These are phyloP conservation scores for Adelphocoris suturalis DNA, from an alignment of 2,888 invertebrate species.

Conservation along the genomic window DNA sequence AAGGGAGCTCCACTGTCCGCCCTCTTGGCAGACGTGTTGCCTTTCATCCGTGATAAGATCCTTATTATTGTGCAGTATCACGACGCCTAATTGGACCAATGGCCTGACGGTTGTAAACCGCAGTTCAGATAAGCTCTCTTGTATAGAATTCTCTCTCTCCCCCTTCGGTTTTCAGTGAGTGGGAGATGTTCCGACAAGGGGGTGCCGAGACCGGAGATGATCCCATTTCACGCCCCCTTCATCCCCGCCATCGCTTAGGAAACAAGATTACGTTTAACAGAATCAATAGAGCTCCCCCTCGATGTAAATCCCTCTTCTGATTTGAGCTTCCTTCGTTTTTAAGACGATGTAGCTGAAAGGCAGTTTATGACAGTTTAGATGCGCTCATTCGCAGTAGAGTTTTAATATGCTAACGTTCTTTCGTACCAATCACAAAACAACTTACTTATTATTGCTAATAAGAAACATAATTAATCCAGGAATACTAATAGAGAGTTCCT, in stretches of 20 bases:
- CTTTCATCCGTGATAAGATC: background rate
- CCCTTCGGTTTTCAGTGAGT: background rate
- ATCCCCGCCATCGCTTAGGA: background rate
- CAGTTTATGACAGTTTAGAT: too few species aligned
- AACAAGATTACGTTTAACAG: constrained; percentile 1
- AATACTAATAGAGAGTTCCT: too few species aligned
- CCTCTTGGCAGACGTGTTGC: background rate
- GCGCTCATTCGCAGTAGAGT: too few species aligned
- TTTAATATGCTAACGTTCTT: too few species aligned
- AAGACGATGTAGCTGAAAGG: background rate
- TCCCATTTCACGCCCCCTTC: constrained; percentile 32
- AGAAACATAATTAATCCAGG: too few species aligned
- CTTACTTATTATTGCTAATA: too few species aligned
- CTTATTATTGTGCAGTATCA: constrained; percentile 36
- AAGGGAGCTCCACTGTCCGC: background rate
- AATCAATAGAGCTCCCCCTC: constrained; percentile 28
- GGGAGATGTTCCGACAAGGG: constrained; percentile 2
- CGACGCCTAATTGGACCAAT: constrained; percentile 29
- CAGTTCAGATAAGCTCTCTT: background rate
- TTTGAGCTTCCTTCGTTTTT: background rate
- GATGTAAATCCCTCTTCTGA: background rate
- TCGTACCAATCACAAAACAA: too few species aligned
- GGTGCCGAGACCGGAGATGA: constrained; percentile 42
- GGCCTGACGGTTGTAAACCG: constrained; percentile 5
- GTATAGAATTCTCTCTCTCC: background rate